Percentiles rank a stretch among this genome's conserved stretches.
Evolutionary conservation across 64 coral and sea anemone species (phyloP).

Genomic region (Stichodactyla helianthus): DNA sequence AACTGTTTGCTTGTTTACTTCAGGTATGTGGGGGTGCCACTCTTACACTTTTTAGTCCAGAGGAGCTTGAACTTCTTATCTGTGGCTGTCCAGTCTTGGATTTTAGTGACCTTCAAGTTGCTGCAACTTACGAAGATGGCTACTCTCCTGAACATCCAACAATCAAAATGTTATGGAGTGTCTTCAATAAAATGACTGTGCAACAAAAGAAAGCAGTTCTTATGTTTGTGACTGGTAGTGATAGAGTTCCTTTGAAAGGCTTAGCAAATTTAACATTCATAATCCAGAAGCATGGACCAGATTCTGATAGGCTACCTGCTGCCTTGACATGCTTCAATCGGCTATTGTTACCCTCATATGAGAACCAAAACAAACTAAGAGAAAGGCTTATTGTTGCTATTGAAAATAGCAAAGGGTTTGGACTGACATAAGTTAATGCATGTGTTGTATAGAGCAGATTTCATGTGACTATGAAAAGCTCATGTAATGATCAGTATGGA

Average conservation of each 20-base stretch:
- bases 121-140: conserved; percentile 83
- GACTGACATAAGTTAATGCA: conserved; percentile 54
- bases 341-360: conserved; percentile 80
- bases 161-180: conserved; percentile 62
- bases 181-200: conserved; percentile 69
- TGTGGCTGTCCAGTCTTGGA: conserved; percentile 84
- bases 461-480: too few species aligned
- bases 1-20: neutral
- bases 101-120: conserved; percentile 61
- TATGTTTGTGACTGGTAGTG: conserved; percentile 94
- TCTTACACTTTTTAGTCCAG: conserved; percentile 73
- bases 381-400: conserved; percentile 85
- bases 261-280: conserved; percentile 79
- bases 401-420: conserved; percentile 95
- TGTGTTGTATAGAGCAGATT: too few species aligned
- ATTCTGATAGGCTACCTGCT: conserved; percentile 72
- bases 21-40: conserved; percentile 89
- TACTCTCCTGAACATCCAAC: conserved; percentile 64
- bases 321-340: conserved; percentile 93
- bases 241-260: conserved; percentile 84
- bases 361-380: conserved; percentile 46
- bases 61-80: conserved; percentile 77
- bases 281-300: conserved; percentile 71
- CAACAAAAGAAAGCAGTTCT: conserved; percentile 88
- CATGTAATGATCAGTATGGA: too few species aligned